Evolutionary conservation across 2,888 invertebrate species (phyloP).

Genomic region (Augochlorella aurata): DNA sequence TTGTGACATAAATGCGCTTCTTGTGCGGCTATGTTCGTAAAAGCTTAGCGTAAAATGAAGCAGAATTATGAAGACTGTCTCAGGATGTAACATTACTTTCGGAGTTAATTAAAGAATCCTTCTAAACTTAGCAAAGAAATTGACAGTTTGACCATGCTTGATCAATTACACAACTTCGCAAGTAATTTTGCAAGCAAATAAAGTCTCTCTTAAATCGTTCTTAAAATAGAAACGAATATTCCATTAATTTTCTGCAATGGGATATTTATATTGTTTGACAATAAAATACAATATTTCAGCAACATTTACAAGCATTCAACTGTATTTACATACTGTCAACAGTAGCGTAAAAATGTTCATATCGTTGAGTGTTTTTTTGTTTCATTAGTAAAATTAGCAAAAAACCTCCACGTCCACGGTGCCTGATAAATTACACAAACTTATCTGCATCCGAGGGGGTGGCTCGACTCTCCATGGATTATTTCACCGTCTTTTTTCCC

Average conservation of each 20-base stretch:
- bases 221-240: too few relatives aligned
- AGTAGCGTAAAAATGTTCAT: neutral
- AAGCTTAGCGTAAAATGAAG: neutral
- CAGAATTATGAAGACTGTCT: neutral
- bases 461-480: neutral
- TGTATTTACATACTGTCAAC: neutral
- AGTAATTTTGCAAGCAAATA: too few relatives aligned
- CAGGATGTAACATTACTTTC: neutral
- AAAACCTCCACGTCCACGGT: neutral
- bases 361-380: neutral
- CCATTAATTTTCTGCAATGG: too few relatives aligned
- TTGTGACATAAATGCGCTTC: neutral
- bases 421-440: neutral
- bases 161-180: too few relatives aligned
- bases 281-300: neutral
- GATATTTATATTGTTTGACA: too few relatives aligned
- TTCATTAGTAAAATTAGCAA: neutral
- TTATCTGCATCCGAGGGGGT: neutral
- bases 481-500: neutral
- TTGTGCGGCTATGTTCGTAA: neutral
- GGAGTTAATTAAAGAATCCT: too few relatives aligned
- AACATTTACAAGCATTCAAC: neutral
- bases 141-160: too few relatives aligned
- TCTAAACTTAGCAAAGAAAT: too few relatives aligned
- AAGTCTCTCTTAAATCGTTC: too few relatives aligned